Base-by-base conservation (phyloP, 2,888 invertebrate genomes). In the Hetaerina titia region DNA sequence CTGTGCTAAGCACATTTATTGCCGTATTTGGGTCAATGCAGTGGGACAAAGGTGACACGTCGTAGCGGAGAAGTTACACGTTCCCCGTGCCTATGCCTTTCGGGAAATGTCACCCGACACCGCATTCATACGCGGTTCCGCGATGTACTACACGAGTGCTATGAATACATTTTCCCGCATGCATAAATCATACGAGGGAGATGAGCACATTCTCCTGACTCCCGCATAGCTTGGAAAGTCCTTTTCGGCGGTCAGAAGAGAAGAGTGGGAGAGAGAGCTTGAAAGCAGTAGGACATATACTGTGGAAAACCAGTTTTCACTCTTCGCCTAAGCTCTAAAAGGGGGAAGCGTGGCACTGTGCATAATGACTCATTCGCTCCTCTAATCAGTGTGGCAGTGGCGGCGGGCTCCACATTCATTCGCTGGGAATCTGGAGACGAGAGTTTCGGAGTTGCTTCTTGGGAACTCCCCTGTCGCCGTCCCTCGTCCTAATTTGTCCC, bases 401-500 rank as follows among this genome's bases (percentile, higher is more conserved):
- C 88, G 88, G 89, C 57, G 57, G 81, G 13, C 81, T 7, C 69
- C 22, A 56, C 22, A 89, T 57, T 89, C 89, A 89, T 89, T 89
- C 89, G 25, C 81, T 13, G 4, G 64, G 64, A 19, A 45, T 90
- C 90, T 90, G 45, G 56, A 56, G 56, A 69, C 90, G 45, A 56
- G 92, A 92, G 92, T 92, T 69, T 17, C 25, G 31, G 81, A 81
- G 81, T 81, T 81, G 25, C 81, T 90, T 57, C 92, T 92, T 92
- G 56, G 92, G 69, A 11, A n/a, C 58, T n/a, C 31, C 31, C 69
- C 69, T n/a, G n/a, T 31, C 13, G 25, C 31, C 11, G 19, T 17
- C 56, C 69, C 69, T 69, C 64, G 64, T 90, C 92, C 92, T 69
- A 92, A 92, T 92, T 92, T 92, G 92, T 92, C 92, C 92, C 56